Evolutionary conservation across 2,888 invertebrate genomes (phyloP), one percentile per base, ranked within the genome.

Genomic region (Ceramica pisi): DNA sequence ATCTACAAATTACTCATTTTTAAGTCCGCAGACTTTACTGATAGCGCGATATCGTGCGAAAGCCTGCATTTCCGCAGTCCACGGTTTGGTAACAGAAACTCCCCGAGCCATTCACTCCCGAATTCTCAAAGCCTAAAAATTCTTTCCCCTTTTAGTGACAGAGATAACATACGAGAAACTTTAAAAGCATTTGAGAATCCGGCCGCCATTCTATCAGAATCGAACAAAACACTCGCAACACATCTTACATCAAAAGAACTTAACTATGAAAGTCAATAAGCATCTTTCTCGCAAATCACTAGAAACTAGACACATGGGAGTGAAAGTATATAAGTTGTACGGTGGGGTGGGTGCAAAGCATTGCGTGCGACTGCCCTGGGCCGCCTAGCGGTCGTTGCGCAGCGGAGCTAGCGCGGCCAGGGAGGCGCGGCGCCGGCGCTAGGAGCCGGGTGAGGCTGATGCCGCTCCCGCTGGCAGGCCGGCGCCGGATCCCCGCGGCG

Each of bases 371-470:
- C 79, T 79, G 6, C 80, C 82, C 80, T 48, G 83, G 60, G 44
- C 66, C 79, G 79, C 83, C 81, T 89, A 93, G 72, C 92, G 93
- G 64, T 93, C 94, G 67, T 87, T 86, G 66, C 94, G 90, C 71
- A 95, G 90, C 10, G 94, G 94, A 72, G 94, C 94, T 75, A 94
- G 92, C 71, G 95, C 95, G 56, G 95, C 95, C 69, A 95, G 92
- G 69, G 96, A 95, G 87, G 95, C 95, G 90, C 95, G 94, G 6
- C 95, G 95, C 86, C 95, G 94, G 48, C 95, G 94, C 92, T 95
- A 95, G 89, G 95, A 95, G 86, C 86, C 93, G 35, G 95, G 95
- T 0, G 94, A 94, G 7, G 46, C 46, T 19, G 7, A 7, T 0
- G 46, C 46, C 23, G 94, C 88, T 48, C 91, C 90, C 53, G 91